Percentiles rank a stretch among this genome's conserved stretches.
Conservation (phyloP, 1,140 invertebrate genomes). For the Drosophila athabasca region DNA sequence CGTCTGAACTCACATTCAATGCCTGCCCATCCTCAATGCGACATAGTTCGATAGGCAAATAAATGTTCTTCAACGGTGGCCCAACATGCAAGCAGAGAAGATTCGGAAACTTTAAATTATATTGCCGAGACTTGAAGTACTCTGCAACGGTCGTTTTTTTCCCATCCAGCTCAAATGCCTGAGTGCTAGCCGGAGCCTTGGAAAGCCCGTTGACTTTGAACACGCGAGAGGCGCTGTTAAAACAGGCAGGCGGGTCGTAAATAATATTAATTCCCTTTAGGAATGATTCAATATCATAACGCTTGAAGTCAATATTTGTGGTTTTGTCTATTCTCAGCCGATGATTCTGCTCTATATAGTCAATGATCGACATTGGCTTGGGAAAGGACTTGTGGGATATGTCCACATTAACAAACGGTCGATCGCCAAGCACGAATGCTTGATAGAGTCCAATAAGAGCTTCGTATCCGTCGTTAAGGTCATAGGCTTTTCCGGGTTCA, state of each 20-base stretch:
- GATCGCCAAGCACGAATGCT: constrained; percentile 89
- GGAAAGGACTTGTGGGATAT: constrained; percentile 89
- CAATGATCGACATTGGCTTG: constrained; percentile 83
- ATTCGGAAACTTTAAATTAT: constrained; percentile 84
- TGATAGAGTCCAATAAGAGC: constrained; percentile 90
- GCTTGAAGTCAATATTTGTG: constrained; percentile 4
- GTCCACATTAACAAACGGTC: constrained; percentile 89
- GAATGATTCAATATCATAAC: constrained; percentile 20
- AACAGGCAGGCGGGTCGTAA: constrained; percentile 60
- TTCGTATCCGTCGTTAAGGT: constrained; percentile 87
- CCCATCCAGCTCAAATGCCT: constrained; percentile 79
- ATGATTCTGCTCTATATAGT: constrained; percentile 65
- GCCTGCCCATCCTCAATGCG: constrained; percentile 86
- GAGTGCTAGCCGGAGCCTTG: constrained; percentile 47
- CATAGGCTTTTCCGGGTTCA: not conserved
- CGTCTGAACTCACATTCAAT: constrained; percentile 62
- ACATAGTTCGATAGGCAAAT: constrained; percentile 87
- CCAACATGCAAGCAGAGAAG: constrained; percentile 88
- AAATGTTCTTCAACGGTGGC: constrained; percentile 84
- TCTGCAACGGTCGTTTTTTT: constrained; percentile 81
- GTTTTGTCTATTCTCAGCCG: not conserved
- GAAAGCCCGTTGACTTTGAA: constrained; percentile 85
- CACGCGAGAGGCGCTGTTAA: constrained; percentile 56
- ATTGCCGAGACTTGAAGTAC: constrained; percentile 84
- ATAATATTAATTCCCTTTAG: constrained; percentile 60